Evolutionary conservation across 2,888 invertebrate species (phyloP).

Genomic region (Timema cristinae): DNA sequence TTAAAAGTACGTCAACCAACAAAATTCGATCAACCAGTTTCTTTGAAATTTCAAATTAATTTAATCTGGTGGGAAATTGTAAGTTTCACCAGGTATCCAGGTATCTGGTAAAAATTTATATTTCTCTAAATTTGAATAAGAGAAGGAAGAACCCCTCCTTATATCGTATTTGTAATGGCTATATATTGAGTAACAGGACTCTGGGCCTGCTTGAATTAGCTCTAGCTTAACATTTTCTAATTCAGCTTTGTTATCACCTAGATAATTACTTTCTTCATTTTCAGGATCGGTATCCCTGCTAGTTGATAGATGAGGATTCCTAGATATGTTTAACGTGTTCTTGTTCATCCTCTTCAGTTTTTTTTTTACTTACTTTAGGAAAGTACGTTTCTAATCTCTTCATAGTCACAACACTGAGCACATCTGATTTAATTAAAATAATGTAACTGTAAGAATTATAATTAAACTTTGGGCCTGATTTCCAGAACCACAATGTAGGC

Average conservation of each 20-base stretch:
- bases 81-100: background rate
- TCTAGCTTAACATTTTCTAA: background rate
- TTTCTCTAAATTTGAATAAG: background rate
- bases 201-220: background rate
- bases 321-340: conserved; percentile 1
- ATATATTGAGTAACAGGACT: background rate
- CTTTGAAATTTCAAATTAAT: conserved; percentile 7
- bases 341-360: background rate
- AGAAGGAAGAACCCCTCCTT: background rate
- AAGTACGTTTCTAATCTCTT: conserved; percentile 9
- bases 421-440: background rate
- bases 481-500: background rate
- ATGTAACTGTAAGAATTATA: background rate
- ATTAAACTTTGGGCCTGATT: no score
- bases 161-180: conserved; percentile 3
- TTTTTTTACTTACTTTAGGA: background rate
- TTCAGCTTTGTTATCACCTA: background rate
- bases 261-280: conserved; percentile 1
- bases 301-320: background rate
- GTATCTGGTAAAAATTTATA: conserved; percentile 2
- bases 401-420: background rate
- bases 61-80: background rate
- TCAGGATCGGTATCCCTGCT: background rate
- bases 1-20: conserved; percentile 2
- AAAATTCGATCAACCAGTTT: conserved; percentile 13